These are phyloP conservation scores for Drosophila nebulosa DNA, from an alignment of 1,140 invertebrate genomes.

Conservation along the genomic window DNA sequence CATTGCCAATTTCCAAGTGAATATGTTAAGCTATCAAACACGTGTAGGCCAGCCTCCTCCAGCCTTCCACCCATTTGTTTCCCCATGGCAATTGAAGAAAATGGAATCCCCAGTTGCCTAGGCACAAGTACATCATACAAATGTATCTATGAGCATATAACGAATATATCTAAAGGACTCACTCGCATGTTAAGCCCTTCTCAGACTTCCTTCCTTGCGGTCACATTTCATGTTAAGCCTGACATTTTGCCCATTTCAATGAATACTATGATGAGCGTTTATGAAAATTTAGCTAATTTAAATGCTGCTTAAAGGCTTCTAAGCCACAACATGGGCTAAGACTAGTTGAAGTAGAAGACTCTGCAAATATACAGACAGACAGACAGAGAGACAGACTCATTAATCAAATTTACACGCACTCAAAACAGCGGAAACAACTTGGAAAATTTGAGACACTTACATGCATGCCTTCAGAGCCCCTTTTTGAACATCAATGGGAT, in stretches of 20 bases:
- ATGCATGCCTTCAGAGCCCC: neutral
- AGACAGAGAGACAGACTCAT: conserved; percentile 40
- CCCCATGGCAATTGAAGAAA: conserved; percentile 28
- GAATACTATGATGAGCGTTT: conserved; percentile 14
- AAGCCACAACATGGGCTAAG: neutral
- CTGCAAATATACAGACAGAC: conserved; percentile 16
- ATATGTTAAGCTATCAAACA: conserved; percentile 26
- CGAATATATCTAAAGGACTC: neutral
- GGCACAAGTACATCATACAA: conserved; percentile 1
- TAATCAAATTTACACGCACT: conserved; percentile 74
- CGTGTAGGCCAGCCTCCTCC: neutral
- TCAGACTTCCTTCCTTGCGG: conserved; percentile 16
- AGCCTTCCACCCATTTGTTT: neutral
- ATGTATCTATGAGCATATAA: neutral
- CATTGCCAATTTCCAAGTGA: neutral
- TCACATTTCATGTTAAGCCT: conserved; percentile 11
- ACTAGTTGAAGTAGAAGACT: conserved; percentile 32
- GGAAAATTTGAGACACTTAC: conserved; percentile 35
- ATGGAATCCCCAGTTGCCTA: neutral
- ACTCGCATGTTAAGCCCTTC: neutral
- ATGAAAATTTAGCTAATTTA: conserved; percentile 25
- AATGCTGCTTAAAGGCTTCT: conserved; percentile 26
- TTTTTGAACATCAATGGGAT: neutral
- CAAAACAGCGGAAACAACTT: conserved; percentile 52
- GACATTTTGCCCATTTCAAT: neutral